These are phyloP conservation scores for Triplophysa bombifrons DNA, from an alignment of 2,797 vertebrate species.

Conservation along the genomic window DNA sequence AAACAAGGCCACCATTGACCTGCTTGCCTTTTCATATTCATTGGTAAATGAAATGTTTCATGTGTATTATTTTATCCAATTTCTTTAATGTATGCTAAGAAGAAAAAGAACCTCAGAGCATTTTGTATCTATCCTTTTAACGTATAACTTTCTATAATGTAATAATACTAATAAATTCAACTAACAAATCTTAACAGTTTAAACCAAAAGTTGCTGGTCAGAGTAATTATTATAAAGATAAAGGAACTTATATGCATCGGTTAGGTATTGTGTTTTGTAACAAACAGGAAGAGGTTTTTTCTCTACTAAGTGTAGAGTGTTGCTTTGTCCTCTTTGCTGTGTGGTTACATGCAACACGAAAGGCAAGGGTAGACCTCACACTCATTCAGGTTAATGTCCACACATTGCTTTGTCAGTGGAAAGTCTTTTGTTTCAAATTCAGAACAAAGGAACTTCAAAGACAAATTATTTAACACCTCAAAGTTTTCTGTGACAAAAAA, in stretches of 20 bases:
- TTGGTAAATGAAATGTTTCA: neutral
- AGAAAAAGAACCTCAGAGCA: neutral
- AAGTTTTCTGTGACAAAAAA: conserved; percentile 1
- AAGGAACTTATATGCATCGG: neutral
- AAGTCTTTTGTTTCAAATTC: conserved; percentile 6
- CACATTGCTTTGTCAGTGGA: conserved; percentile 29
- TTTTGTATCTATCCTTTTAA: too few species aligned
- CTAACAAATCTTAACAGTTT: neutral
- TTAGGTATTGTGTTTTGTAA: neutral
- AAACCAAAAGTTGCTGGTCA: neutral
- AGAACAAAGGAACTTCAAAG: neutral
- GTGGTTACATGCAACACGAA: conserved; percentile 23
- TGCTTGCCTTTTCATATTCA: neutral
- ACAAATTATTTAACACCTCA: neutral
- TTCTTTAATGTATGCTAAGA: neutral
- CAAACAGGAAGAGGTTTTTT: conserved; percentile 18
- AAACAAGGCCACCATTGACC: neutral
- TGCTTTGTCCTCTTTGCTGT: conserved; percentile 13
- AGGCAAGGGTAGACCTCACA: neutral
- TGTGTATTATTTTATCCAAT: neutral
- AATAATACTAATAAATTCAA: neutral
- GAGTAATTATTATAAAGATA: neutral
- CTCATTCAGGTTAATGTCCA: conserved; percentile 5
- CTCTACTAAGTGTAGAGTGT: neutral
- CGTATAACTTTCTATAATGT: neutral